Evolutionary conservation across 1,140 invertebrate species (phyloP), one percentile per base, ranked within the genome.

Genomic region (Homalodisca vitripennis): DNA sequence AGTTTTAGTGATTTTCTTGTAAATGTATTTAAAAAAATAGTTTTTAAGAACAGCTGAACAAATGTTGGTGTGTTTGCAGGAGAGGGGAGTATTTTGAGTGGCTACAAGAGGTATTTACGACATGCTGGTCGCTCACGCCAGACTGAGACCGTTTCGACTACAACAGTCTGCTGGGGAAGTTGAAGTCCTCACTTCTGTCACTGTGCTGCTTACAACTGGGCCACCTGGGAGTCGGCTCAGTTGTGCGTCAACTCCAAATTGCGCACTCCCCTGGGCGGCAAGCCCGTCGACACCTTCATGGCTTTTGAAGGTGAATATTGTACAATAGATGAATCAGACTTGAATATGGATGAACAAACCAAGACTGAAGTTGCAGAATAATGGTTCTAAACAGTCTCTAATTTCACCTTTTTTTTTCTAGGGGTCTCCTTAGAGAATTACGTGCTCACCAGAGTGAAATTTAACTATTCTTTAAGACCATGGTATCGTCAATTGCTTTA

Each of bases 251-350:
- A 88, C 20, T 89, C 92, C 69, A 95, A 95, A 79, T 80, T 99
- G 17, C 86, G 94, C 72, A 99, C 97, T 1, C 88, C 92, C 0
- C 79, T 99, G 6, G 98, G 97, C n/a, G n/a, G n/a, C n/a, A 98
- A 98, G 80, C 94, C 98, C 0, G 93, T 96, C 75, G 97, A 98
- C 72, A 98, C 97, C 3, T 98, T 98, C 74, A 93, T 90, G 10
- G 92, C 87, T 60, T 93, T 96, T 72, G 93, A 97, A 83, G 84
- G 80, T 79, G 72, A n/a, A n/a, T n/a, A n/a, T n/a, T n/a, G n/a
- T n/a, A n/a, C n/a, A n/a, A n/a, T n/a, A n/a, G n/a, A n/a, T n/a
- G n/a, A n/a, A n/a, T n/a, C n/a, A n/a, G n/a, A n/a, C n/a, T n/a
- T n/a, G n/a, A n/a, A n/a, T n/a, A n/a, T n/a, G n/a, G n/a, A n/a